Evolutionary conservation across 2,888 invertebrate genomes (phyloP).

Genomic region (Megaustenia siamemsis): DNA sequence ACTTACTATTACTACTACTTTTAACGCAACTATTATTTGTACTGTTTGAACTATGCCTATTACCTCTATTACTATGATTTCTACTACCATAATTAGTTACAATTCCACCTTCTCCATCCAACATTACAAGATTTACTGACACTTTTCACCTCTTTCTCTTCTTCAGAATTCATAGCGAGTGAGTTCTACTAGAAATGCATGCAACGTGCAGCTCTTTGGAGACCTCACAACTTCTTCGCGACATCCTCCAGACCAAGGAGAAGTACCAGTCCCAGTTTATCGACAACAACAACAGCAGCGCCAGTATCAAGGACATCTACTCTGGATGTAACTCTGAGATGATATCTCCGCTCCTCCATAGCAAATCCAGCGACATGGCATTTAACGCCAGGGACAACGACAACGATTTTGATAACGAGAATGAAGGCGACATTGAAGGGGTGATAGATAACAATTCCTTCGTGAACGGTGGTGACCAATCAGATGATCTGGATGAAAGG

Average conservation of each 20-base stretch:
- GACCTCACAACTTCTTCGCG: slow-evolving; percentile 88
- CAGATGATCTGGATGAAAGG: slow-evolving; percentile 44
- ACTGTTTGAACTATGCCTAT: no score
- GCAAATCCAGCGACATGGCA: slow-evolving; percentile 55
- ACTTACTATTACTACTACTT: no score
- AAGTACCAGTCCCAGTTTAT: slow-evolving; percentile 77
- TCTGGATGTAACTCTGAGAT: slow-evolving; percentile 41
- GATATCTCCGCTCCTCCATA: slow-evolving; percentile 51
- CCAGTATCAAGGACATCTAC: slow-evolving; percentile 43
- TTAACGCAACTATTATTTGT: no score
- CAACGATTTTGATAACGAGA: slow-evolving; percentile 62
- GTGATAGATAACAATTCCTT: slow-evolving; percentile 15
- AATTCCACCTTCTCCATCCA: no score
- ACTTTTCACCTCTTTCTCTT: background rate
- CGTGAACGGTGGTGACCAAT: slow-evolving; percentile 43
- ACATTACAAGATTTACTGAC: no score
- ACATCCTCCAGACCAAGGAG: slow-evolving; percentile 89
- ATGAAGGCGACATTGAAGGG: slow-evolving; percentile 47
- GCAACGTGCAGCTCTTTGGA: slow-evolving; percentile 61
- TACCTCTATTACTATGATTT: no score
- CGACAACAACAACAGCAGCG: slow-evolving; percentile 55
- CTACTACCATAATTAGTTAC: no score
- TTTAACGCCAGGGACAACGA: slow-evolving; percentile 58
- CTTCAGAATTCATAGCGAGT: background rate
- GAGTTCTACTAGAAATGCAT: slow-evolving; percentile 41